Conservation (phyloP, 2,797 vertebrate genomes). For the Anabacerthia variegaticeps region DNA sequence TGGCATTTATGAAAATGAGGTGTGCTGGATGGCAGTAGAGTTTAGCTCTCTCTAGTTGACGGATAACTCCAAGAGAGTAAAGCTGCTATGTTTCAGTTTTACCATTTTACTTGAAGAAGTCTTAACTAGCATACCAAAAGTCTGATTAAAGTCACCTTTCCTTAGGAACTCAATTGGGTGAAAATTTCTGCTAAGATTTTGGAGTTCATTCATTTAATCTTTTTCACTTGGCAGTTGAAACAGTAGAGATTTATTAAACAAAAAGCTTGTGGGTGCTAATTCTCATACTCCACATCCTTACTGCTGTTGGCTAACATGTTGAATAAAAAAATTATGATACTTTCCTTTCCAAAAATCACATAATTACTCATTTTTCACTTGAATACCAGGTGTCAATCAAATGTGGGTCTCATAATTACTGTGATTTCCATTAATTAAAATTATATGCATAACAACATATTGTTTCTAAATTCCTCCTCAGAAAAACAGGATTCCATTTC, state of each 20-base stretch:
- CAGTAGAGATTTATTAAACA: background rate
- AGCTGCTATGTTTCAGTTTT: background rate
- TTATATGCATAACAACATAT: background rate
- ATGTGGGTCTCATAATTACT: background rate
- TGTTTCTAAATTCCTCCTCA: background rate
- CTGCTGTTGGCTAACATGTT: background rate
- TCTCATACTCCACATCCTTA: background rate
- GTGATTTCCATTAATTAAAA: conserved; percentile 22
- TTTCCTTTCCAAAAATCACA: background rate
- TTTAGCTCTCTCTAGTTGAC: background rate
- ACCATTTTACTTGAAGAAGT: background rate
- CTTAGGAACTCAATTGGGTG: background rate
- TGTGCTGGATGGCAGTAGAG: background rate
- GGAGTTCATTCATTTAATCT: background rate
- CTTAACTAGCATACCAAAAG: background rate
- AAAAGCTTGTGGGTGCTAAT: background rate
- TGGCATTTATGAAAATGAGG: background rate
- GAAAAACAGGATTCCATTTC: background rate
- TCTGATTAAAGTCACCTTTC: background rate
- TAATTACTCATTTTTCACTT: conserved; percentile 27
- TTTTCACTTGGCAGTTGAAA: background rate
- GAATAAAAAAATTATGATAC: background rate
- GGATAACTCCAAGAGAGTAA: background rate
- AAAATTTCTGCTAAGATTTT: background rate
- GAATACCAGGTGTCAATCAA: conserved; percentile 49